Evolutionary conservation across 2,113 vertebrate species (phyloP).

Genomic region (Vanacampus margaritifer): DNA sequence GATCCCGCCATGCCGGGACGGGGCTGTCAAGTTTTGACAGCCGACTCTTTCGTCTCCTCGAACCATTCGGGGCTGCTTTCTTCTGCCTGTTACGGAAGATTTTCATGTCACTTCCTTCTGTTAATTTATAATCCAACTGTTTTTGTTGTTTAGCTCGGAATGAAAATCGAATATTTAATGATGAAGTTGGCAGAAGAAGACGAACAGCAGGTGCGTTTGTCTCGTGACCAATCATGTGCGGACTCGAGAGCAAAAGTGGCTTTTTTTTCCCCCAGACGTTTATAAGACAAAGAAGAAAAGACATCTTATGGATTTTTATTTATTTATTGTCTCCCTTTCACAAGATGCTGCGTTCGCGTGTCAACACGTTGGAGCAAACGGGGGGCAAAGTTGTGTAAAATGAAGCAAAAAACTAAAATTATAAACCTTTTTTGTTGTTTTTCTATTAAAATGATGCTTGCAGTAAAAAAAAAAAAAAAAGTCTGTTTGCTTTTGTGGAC

Average conservation of each 20-base stretch:
- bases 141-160: conserved; percentile 36
- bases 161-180: neutral
- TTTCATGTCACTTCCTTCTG: conserved; percentile 52
- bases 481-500: neutral
- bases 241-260: conserved; percentile 49
- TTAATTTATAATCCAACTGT: conserved; percentile 75
- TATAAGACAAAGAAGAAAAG: conserved; percentile 46
- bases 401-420: conserved; percentile 76
- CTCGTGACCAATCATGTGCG: conserved; percentile 66
- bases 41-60: neutral
- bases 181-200: conserved; percentile 8
- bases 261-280: conserved; percentile 35
- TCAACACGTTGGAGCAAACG: conserved; percentile 71
- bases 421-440: conserved; percentile 82
- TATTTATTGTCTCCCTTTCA: conserved; percentile 88
- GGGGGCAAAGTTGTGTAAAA: conserved; percentile 87
- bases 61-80: neutral
- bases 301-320: conserved; percentile 83
- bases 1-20: neutral
- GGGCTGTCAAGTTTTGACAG: neutral
- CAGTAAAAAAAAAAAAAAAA: conserved; percentile 77
- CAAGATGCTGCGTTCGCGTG: conserved; percentile 81
- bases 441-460: conserved; percentile 99
- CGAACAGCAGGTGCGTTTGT: neutral
- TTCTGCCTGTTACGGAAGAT: conserved; percentile 1